Conservation (phyloP, 2,888 invertebrate species). For the Escarpia spicata region DNA sequence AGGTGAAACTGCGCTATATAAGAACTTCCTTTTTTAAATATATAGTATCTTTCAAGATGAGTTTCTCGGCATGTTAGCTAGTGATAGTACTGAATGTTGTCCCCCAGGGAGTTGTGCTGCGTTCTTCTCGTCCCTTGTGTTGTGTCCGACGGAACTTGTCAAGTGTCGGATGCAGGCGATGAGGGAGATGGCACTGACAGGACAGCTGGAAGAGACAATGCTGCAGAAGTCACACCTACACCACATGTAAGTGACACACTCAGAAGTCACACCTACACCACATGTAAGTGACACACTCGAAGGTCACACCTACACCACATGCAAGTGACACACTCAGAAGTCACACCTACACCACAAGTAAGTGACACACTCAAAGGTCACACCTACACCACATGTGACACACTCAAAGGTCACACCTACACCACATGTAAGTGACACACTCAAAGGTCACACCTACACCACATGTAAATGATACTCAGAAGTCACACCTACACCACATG, state of each 20-base stretch:
- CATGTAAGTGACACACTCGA: not conserved
- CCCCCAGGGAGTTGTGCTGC: constrained; percentile 87
- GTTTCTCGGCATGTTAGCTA: not conserved
- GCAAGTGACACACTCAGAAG: not conserved
- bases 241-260: not conserved
- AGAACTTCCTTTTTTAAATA: too few species aligned
- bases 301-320: not conserved
- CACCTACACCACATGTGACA: not conserved
- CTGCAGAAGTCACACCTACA: not conserved
- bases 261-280: not conserved
- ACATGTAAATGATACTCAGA: not conserved
- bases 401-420: not conserved
- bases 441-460: not conserved
- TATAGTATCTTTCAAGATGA: not conserved
- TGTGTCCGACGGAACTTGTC: constrained; percentile 97
- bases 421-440: not conserved
- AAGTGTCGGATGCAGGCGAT: constrained; percentile 95
- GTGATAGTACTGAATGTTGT: too few species aligned
- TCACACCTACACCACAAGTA: not conserved
- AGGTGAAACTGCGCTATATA: too few species aligned
- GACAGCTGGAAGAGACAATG: not conserved
- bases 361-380: not conserved
- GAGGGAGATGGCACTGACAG: not conserved
- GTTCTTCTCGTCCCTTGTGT: constrained; percentile 93
- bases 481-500: not conserved